These are phyloP conservation scores for Oceanites oceanicus DNA, from an alignment of 2,113 vertebrate genomes.

Conservation along the genomic window DNA sequence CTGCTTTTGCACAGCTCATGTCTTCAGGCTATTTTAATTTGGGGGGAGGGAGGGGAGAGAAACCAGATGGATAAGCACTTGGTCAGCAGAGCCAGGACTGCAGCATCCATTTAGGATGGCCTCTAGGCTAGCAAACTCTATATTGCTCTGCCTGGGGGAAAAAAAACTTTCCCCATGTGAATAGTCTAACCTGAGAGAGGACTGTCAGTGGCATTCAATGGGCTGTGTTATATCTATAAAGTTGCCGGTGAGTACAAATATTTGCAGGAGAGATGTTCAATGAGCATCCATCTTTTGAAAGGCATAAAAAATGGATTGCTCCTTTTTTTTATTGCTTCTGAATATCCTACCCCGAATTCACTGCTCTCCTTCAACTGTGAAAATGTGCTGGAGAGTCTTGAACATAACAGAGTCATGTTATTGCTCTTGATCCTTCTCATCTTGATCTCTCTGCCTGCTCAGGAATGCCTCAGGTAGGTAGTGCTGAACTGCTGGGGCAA, in stretches of 20 bases:
- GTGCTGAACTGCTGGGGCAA: background rate
- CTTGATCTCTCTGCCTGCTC: background rate
- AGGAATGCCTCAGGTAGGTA: background rate
- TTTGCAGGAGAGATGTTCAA: background rate
- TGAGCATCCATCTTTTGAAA: background rate
- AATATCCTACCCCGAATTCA: background rate
- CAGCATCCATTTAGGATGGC: background rate
- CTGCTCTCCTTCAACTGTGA: background rate
- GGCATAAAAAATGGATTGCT: background rate
- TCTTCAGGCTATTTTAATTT: background rate
- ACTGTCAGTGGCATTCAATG: fast-evolving
- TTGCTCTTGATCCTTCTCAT: background rate
- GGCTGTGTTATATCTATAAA: background rate
- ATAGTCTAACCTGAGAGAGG: background rate
- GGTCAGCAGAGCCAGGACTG: background rate
- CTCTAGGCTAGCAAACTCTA: background rate
- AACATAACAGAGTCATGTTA: background rate
- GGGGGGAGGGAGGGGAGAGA: background rate
- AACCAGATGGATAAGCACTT: background rate
- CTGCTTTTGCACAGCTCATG: background rate
- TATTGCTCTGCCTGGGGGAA: background rate
- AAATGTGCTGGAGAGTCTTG: background rate
- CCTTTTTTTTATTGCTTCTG: background rate
- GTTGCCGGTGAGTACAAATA: background rate
- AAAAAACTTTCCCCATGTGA: fast-evolving